These are phyloP conservation scores for Chymomyza fuscimana DNA, from an alignment of 2,888 invertebrate species.

Conservation along the genomic window DNA sequence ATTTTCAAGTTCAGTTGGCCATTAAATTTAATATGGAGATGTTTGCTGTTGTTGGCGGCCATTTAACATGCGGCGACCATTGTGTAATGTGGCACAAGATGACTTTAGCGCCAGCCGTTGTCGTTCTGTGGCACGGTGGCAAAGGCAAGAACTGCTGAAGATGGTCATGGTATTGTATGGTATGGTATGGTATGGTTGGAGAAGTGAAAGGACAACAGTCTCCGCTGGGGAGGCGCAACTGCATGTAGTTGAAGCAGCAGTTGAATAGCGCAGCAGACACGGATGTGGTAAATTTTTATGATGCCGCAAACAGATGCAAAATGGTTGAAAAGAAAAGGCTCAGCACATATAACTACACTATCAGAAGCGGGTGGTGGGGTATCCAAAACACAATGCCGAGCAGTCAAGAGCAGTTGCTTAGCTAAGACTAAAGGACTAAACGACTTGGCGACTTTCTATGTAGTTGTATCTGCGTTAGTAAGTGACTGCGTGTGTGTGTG, in stretches of 20 bases:
- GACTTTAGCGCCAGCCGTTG: slow-evolving; percentile 26
- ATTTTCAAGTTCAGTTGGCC: slow-evolving; percentile 45
- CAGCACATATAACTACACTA: slow-evolving; percentile 19
- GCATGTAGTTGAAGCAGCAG: slow-evolving; percentile 55
- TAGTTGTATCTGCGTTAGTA: not conserved
- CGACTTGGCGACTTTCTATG: slow-evolving; percentile 33
- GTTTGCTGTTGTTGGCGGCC: slow-evolving; percentile 13
- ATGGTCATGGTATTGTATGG: too few relatives aligned
- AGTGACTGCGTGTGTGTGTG: slow-evolving; percentile 15
- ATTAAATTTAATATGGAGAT: slow-evolving; percentile 61
- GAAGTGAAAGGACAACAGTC: not conserved
- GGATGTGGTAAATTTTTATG: slow-evolving; percentile 70
- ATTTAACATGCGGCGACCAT: slow-evolving; percentile 26
- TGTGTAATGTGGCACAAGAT: slow-evolving; percentile 37
- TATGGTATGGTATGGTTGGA: too few relatives aligned
- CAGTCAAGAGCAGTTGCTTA: slow-evolving; percentile 61
- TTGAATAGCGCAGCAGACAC: slow-evolving; percentile 65
- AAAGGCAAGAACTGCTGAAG: not conserved
- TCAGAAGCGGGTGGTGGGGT: not conserved
- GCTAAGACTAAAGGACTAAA: slow-evolving; percentile 39
- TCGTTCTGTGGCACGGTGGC: slow-evolving; percentile 36
- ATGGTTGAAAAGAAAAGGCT: slow-evolving; percentile 58
- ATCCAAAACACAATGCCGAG: slow-evolving; percentile 23
- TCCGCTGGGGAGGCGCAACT: slow-evolving; percentile 15
- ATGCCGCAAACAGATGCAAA: slow-evolving; percentile 73